phyloP scores from a whole-genome alignment of 2,888 invertebrate species.

The Brachylomia viminalis region DNA sequence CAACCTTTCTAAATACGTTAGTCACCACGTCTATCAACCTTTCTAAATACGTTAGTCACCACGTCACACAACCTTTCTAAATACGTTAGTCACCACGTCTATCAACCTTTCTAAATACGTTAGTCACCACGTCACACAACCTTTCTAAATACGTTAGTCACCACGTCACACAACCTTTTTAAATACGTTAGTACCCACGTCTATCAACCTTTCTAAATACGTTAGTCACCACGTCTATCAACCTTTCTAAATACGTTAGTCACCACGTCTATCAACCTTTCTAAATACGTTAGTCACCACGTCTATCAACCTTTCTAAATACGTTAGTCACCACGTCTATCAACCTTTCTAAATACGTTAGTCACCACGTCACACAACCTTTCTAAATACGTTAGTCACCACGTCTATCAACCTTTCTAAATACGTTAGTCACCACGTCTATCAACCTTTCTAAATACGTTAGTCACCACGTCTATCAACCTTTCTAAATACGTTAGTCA shows the following conservation, averaged over 20 bases:
- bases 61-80: not conserved
- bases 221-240: too few relatives aligned
- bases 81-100: too few relatives aligned
- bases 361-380: not conserved
- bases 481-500: not conserved
- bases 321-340: too few relatives aligned
- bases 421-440: too few relatives aligned
- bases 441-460: not conserved
- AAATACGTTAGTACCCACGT: too few relatives aligned
- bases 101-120: not conserved
- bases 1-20: not conserved
- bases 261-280: not conserved
- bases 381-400: not conserved
- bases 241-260: not conserved
- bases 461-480: not conserved
- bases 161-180: not conserved
- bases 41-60: not conserved
- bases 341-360: not conserved
- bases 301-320: not conserved
- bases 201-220: not conserved
- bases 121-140: not conserved
- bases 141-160: not conserved
- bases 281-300: too few relatives aligned
- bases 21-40: not conserved
- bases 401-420: not conserved